Evolutionary conservation across 2,113 vertebrate genomes (phyloP), one percentile per base, ranked within the genome.

Genomic region (Myotis brandtii): DNA sequence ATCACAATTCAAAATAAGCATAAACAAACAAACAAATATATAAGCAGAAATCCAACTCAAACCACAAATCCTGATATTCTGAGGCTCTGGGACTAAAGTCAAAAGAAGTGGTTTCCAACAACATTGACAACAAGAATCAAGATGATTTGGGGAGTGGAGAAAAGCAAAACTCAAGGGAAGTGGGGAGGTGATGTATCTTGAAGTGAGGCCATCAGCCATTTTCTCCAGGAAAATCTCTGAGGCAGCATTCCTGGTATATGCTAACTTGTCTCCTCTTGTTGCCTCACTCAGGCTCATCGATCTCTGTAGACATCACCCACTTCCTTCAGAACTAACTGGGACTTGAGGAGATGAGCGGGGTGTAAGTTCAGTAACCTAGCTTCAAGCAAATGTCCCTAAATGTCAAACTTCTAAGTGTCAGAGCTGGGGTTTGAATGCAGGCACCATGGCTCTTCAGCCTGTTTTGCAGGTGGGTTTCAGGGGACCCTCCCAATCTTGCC

Each of bases 251-350:
- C 30, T 46, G 87, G 92, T 46, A 72, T 16, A 75, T 66, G 48
- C 96, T 94, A 62, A 64, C 83, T 93, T 84, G 56, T 72, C 48
- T 90, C 73, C 86, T 91, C 92, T 89, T 72, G 88, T 2, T 90
- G 76, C 96, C 96, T 98, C 95, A 97, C 97, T 97, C 97, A 81
- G 83, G 79, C 91, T 96, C 95, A 97, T 11, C 95, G 94, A 96
- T 86, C 97, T 98, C 91, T 89, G 97, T 98, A 97, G 97, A 96
- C 93, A 97, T 83, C 96, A 97, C 97, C 27, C 95, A 97, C 83
- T 87, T 97, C 91, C 97, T 98, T 84, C 97, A 98, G 97, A 98
- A 97, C 98, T 98, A 98, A 98, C 81, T 97, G 97, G 94, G 97
- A 95, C 97, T 98, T 97, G 97, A 93, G 96, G 95, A 98, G 98